Evolutionary conservation across 2,888 invertebrate genomes (phyloP).

Genomic region (Schizotus pectinicornis): DNA sequence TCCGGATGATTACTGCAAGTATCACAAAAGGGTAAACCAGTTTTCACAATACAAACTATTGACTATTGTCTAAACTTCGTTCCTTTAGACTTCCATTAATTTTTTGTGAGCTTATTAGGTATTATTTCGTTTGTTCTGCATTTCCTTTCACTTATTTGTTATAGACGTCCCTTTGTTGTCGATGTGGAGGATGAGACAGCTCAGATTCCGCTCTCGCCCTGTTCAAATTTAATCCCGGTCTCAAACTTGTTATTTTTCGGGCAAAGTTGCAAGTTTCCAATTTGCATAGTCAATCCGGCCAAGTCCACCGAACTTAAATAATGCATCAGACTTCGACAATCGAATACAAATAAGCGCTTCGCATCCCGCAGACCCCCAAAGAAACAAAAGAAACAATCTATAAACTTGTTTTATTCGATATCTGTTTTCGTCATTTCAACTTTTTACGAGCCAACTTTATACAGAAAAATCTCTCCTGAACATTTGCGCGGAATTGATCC

Average conservation of each 20-base stretch:
- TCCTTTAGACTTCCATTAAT: too few relatives aligned
- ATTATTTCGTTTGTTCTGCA: too few relatives aligned
- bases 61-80: too few relatives aligned
- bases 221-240: too few relatives aligned
- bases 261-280: conserved; percentile 27
- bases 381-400: conserved; percentile 42
- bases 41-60: too few relatives aligned
- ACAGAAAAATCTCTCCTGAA: conserved; percentile 41
- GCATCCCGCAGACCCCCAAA: conserved; percentile 16
- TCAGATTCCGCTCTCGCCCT: too few relatives aligned
- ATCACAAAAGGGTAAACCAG: too few relatives aligned
- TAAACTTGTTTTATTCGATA: conserved; percentile 46
- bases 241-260: neutral
- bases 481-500: conserved; percentile 46
- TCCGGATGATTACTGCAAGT: too few relatives aligned
- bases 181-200: too few relatives aligned
- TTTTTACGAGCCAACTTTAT: conserved; percentile 37
- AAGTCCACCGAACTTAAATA: conserved; percentile 37
- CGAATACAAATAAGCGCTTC: conserved; percentile 39
- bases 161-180: too few relatives aligned
- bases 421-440: conserved; percentile 46
- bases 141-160: too few relatives aligned
- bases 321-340: conserved; percentile 42
- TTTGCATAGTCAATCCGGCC: conserved; percentile 35
- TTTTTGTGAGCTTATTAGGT: too few relatives aligned